Base-by-base conservation (phyloP, 2,797 vertebrate genomes). In the Schizothorax lantsangensis region DNA sequence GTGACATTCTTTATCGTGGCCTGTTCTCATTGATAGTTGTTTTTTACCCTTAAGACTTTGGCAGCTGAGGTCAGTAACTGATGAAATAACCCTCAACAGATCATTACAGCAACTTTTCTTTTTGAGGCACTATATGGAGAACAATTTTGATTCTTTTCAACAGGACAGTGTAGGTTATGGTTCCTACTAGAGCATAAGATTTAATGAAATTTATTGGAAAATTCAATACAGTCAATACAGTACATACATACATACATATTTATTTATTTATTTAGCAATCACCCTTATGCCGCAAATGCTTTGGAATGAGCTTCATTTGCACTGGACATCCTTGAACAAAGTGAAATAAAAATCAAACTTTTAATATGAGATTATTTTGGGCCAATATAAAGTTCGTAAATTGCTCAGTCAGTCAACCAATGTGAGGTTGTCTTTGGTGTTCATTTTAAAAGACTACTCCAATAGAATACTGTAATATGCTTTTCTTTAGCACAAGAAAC, bases 11-110 rank as follows among this genome's bases (percentile, higher is more conserved):
- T 52, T 77, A 84, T 64, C 38, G 30, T n/a, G 72, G 57, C 21
- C 54, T 84, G 26, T 43, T 84, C 26, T 84, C 82, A 64, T 64
- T 47, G 57, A 64, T 30, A 64, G 57, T 23, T 26, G 3, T 33
- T 52, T 77, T 77, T 66, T 52, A 36, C 30, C 72, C 30, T 64
- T 30, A 36, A 62, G 26, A 84, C 54, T 64, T 64, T 1, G 6
- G 4, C 43, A 68, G 15, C 21, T 72, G 47, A 62, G 11, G n/a
- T 62, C 11, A 26, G n/a, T 26, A 14, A 62, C n/a, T 26, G 8
- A 19, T 36, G 33, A 68, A 68, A 68, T 68, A 62, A 33, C 64
- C 7, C 66, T 68, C 26, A 68, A 19, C 66, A 36, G 33, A 68
- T 68, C 10, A 66, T 81, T 68, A 36, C 15, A 49, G 19, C 19